Conservation (phyloP, 2,888 invertebrate genomes). For the Drosophila hamatofila region DNA sequence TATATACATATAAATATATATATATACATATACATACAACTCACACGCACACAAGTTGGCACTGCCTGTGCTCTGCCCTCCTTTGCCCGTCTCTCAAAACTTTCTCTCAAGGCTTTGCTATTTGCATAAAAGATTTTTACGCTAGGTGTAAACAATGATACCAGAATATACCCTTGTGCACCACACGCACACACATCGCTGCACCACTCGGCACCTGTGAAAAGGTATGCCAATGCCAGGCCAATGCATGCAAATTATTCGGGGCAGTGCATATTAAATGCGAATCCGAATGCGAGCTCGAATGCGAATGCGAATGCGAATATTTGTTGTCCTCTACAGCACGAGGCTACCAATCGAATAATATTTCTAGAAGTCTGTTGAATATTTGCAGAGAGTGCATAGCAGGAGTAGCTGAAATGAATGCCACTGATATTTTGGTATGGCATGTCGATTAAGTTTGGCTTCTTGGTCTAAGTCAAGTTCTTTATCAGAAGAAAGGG, state of each 20-base stretch:
- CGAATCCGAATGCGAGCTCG: not conserved
- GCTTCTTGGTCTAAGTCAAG: too few relatives aligned
- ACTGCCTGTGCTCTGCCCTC: not conserved
- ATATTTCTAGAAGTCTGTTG: not conserved
- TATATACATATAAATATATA: not conserved
- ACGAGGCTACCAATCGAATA: not conserved
- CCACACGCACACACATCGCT: slow-evolving; percentile 3
- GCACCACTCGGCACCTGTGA: slow-evolving; percentile 4
- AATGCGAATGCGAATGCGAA: not conserved
- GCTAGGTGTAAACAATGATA: slow-evolving; percentile 61
- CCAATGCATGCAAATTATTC: slow-evolving; percentile 46
- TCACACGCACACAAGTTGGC: not conserved
- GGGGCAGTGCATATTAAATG: slow-evolving; percentile 4
- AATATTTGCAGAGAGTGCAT: not conserved
- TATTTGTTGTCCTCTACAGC: not conserved
- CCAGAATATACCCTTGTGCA: slow-evolving; percentile 17
- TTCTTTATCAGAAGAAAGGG: too few relatives aligned
- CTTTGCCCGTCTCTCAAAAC: not conserved
- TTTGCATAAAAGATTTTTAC: slow-evolving; percentile 66
- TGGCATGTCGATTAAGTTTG: not conserved
- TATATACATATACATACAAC: not conserved
- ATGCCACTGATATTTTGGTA: not conserved
- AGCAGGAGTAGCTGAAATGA: too few relatives aligned
- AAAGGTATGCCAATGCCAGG: slow-evolving; percentile 59
- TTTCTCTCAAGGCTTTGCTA: slow-evolving; percentile 28